Conservation (phyloP, 2,797 vertebrate species). For the Eospalax fontanierii region DNA sequence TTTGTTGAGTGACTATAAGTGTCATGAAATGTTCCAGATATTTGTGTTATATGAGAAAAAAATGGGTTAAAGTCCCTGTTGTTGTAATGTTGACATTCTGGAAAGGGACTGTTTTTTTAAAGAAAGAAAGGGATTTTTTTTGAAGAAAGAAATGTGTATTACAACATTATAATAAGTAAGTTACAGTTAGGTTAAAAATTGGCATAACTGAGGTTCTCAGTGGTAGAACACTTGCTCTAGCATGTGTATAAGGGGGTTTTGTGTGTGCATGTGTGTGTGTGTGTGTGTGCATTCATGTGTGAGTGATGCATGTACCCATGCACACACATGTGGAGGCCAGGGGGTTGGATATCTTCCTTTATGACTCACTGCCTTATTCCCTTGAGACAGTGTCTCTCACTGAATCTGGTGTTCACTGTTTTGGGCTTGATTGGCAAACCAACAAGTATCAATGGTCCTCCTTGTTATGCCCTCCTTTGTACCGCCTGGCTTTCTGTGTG, state of each 20-base stretch:
- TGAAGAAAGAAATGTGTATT: background rate
- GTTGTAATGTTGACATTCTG: conserved; percentile 28
- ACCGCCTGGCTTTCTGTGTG: background rate
- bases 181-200: background rate
- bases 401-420: background rate
- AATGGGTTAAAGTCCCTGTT: background rate
- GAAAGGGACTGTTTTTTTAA: background rate
- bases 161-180: background rate
- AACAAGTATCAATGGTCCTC: background rate
- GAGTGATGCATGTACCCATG: background rate
- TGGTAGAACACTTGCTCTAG: background rate
- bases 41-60: conserved; percentile 50
- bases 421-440: background rate
- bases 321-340: too few species aligned
- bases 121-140: too few species aligned
- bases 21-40: conserved; percentile 14
- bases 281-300: background rate
- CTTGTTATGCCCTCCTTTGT: too few species aligned
- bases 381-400: background rate
- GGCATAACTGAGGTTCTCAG: background rate
- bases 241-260: background rate
- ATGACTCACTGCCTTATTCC: background rate
- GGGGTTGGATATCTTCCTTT: background rate
- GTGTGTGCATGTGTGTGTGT: background rate
- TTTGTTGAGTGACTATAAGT: conserved; percentile 42